Evolutionary conservation across 2,888 invertebrate genomes (phyloP), one percentile per base, ranked within the genome.

Genomic region (Nowickia ferox): DNA sequence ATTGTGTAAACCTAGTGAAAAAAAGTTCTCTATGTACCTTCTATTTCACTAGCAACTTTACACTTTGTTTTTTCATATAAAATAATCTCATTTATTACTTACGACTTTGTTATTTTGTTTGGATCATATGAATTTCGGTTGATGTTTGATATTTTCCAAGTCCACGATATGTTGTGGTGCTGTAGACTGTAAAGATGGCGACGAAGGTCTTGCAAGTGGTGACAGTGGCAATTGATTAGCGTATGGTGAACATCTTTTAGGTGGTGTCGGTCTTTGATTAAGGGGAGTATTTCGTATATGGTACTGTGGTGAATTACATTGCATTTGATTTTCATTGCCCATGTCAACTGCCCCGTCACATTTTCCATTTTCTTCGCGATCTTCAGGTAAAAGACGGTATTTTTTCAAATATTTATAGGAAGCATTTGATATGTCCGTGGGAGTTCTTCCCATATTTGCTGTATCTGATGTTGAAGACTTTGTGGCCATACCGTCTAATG

Each of bases 381-480:
- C 91, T 46, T 92, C 92, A 0, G 92, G 89, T 44, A 92, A 65
- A 30, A 92, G 86, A 0, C 91, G 90, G 88, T 92, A 92, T 80
- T 92, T 92, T 51, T 91, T 91, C 1, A 92, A 87, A 78, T 92
- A 92, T 63, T 90, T 92, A 61, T 92, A 92, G 0, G 92, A 92
- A 15, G 92, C 91, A 85, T 91, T 92, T 1, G 92, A 92, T 40
- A 92, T 89, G 79, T 92, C 91, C 13, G 87, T 90, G 0, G 90
- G 89, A 46, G 89, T 88, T 59, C 89, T 90, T 1, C 90, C 90
- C 8, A 88, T 90, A 30, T 87, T 88, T 4, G 1, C 5, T 42
- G 88, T 89, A 11, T 90, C 74, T 1, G 90, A 89, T 11, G 75
- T 87, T 57, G 72, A 68, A 8, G 19, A 9, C 77, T 85, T 85